A percentile compares a stretch with the other conserved stretches of the same genome.
phyloP scores from a whole-genome alignment of 2,113 vertebrate genomes.

The Sitta europaea region DNA sequence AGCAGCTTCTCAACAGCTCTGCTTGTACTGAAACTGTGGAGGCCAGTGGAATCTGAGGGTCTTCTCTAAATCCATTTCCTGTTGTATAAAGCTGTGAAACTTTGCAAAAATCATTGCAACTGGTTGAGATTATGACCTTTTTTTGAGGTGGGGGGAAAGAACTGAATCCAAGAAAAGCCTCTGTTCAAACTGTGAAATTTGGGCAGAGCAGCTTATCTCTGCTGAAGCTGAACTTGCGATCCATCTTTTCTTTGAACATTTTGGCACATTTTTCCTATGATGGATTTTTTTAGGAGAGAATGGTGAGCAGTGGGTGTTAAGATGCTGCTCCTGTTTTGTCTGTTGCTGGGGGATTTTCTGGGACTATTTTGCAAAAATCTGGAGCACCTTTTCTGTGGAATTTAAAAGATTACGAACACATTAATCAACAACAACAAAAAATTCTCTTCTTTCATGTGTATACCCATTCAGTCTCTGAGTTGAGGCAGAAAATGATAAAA shows the following conservation, averaged over 20 bases:
- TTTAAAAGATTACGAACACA: background rate
- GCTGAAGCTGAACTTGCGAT: background rate
- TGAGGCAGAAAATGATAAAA: background rate
- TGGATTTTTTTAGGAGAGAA: background rate
- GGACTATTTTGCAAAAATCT: background rate
- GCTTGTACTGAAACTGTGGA: background rate
- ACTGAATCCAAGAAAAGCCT: background rate
- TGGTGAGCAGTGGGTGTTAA: background rate
- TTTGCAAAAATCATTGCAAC: background rate
- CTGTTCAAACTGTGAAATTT: background rate
- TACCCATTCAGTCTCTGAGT: background rate
- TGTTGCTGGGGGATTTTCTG: background rate
- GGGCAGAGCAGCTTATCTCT: background rate
- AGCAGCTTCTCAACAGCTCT: background rate
- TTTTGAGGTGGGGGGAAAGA: fast-evolving
- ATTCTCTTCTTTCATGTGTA: background rate
- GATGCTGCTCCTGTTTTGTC: background rate
- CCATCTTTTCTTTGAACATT: background rate
- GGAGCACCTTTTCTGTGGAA: background rate
- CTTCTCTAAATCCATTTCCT: background rate
- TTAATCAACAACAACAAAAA: background rate
- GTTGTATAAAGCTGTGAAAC: background rate
- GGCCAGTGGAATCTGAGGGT: background rate
- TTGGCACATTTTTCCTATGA: background rate
- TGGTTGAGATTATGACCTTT: background rate